These are phyloP conservation scores for Boleophthalmus pectinirostris DNA, from an alignment of 2,113 vertebrate genomes.

Conservation along the genomic window DNA sequence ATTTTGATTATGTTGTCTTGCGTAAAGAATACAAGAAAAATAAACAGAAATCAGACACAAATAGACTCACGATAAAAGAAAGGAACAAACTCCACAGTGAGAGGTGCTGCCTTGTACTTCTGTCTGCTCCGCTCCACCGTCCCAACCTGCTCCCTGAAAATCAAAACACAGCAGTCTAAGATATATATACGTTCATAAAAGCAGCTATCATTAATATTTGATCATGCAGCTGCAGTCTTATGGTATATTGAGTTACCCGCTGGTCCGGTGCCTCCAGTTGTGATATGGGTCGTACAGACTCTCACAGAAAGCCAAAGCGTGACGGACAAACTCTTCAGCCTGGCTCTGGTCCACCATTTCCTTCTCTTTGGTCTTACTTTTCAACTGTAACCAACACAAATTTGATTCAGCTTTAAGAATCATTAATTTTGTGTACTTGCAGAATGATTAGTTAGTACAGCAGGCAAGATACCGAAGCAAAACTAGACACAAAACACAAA, in stretches of 20 bases:
- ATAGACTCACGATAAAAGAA: conserved; percentile 97
- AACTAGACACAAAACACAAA: no score
- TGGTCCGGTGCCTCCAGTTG: conserved; percentile 92
- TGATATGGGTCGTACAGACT: conserved; percentile 95
- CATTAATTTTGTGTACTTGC: not conserved
- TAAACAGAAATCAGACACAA: not conserved
- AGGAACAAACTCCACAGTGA: conserved; percentile 96
- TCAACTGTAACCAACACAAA: conserved; percentile 78
- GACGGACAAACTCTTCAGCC: conserved; percentile 95
- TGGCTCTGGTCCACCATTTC: conserved; percentile 92
- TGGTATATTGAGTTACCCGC: conserved; percentile 78
- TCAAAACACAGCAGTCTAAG: conserved; percentile 7
- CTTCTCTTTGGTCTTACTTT: conserved; percentile 98
- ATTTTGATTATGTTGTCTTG: not conserved
- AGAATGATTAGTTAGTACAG: no score
- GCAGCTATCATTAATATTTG: not conserved
- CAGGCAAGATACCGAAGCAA: no score
- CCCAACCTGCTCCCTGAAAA: conserved; percentile 81
- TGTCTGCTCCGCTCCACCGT: conserved; percentile 92
- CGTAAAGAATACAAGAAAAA: not conserved
- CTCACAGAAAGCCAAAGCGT: conserved; percentile 94
- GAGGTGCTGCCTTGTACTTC: conserved; percentile 94
- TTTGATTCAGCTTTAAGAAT: not conserved
- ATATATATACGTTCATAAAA: not conserved
- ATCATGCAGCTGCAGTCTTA: not conserved